Percentiles rank a stretch among this genome's conserved stretches.
These are phyloP conservation scores for Dendrocincla tyrannina DNA, from an alignment of 2,797 vertebrate genomes.

Conservation along the genomic window DNA sequence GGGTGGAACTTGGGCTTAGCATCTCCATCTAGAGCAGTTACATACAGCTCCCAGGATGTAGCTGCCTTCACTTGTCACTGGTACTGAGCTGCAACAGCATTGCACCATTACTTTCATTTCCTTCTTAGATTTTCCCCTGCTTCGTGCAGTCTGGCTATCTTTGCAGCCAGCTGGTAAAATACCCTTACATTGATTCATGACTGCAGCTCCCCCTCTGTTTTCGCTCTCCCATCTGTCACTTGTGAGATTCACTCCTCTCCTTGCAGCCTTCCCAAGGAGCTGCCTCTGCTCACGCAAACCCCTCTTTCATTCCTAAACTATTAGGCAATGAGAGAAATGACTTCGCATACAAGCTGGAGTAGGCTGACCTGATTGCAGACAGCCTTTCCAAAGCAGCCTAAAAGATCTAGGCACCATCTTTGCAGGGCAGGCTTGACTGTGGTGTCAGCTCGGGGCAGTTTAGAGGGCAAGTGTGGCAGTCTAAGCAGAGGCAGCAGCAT, in stretches of 20 bases:
- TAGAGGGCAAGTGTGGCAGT: not conserved
- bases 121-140: not conserved
- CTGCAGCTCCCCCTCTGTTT: conserved; percentile 10
- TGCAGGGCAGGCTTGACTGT: not conserved
- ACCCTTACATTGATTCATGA: conserved; percentile 15
- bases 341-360: not conserved
- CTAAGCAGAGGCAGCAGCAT: not conserved
- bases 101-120: not conserved
- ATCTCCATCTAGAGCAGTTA: not conserved
- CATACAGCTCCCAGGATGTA: not conserved
- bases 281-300: not conserved
- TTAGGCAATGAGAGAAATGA: not conserved
- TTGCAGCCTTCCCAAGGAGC: not conserved
- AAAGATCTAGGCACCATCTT: not conserved
- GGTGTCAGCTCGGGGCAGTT: not conserved
- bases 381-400: not conserved
- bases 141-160: not conserved
- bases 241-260: not conserved
- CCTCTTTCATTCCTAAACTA: not conserved
- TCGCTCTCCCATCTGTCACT: conserved; percentile 44
- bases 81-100: not conserved
- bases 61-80: not conserved
- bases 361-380: not conserved
- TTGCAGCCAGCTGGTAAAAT: conserved; percentile 40
- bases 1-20: not conserved